Base-by-base conservation (phyloP, 2,113 vertebrate genomes). In the Periophthalmus modestus region DNA sequence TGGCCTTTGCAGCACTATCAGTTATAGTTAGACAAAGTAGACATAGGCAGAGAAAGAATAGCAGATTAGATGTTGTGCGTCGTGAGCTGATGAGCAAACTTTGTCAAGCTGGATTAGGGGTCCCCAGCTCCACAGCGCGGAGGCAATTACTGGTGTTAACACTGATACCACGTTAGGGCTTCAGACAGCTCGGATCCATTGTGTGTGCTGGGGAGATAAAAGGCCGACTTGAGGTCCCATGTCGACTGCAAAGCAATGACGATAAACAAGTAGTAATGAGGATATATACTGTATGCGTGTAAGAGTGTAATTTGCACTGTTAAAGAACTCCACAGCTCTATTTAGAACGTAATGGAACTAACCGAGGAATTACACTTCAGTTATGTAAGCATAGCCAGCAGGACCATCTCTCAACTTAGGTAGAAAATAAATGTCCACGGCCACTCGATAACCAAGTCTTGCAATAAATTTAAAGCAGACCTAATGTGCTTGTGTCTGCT, bases 141-240 rank as follows among this genome's bases (percentile, higher is more conserved):
- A 88, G 75, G 86, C 84, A 91, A 91, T 92, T 91, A 90, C 84
- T 89, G 88, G 84, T 87, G 85, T 87, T 90, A 88, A 91, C 84
- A 88, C 83, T 88, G 85, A 86, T 88, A 85, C 85, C 79, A 81
- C 79, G 75, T 87, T 80, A 82, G 12, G 33, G 75, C 82, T 80
- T 84, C 71, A 47, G 77, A 87, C 69, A 73, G 71, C 77, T 85
- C 86, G 80, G 72, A 71, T 72, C 71, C 73, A 71, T 52, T 82
- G 73, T 78, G 77, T 61, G 71, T 36, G 48, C 16, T 13, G 39
- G 10, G 61, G 23, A 77, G 77, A 87, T 82, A 75, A 88, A 81
- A 66, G 65, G 69, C 21, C 72, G 71, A 66, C 66, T 72, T 75
- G 54, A 74, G 39, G 71, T 81, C 39, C 81, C 66, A 73, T 11